Evolutionary conservation across 37 sponge, comb jelly and placozoan genomes (phyloP).

Genomic region (Corticium candelabrum): DNA sequence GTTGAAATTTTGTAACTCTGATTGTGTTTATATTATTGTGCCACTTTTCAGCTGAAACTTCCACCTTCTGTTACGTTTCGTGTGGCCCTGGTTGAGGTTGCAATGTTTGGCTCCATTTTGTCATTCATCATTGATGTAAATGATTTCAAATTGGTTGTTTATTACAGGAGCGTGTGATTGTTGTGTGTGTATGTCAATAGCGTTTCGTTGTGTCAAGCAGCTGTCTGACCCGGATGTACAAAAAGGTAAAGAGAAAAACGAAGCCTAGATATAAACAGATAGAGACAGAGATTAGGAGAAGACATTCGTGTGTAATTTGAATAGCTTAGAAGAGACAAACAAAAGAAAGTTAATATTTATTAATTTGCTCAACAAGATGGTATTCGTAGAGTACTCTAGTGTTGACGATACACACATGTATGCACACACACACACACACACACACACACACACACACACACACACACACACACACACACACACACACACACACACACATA

Average conservation of each 20-base stretch:
- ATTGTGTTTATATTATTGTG: neutral
- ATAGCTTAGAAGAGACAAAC: too few species aligned
- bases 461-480: slow-evolving; percentile 5
- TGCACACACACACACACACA: too few species aligned
- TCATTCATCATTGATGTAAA: neutral
- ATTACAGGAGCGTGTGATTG: too few species aligned
- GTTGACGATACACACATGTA: too few species aligned
- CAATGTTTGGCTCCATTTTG: slow-evolving; percentile 15
- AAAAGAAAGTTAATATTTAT: too few species aligned
- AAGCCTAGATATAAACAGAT: slow-evolving; percentile 49
- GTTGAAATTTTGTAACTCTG: neutral
- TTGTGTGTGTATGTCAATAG: neutral
- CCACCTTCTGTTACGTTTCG: slow-evolving; percentile 16
- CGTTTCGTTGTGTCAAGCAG: too few species aligned
- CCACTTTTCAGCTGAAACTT: slow-evolving; percentile 24
- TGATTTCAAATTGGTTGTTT: too few species aligned
- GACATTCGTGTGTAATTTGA: too few species aligned
- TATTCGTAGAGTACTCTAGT: too few species aligned
- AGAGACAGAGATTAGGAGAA: slow-evolving; percentile 8
- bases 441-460: slow-evolving; percentile 5
- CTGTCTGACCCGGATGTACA: slow-evolving; percentile 3
- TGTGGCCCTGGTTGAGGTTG: slow-evolving; percentile 26
- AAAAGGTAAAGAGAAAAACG: slow-evolving; percentile 38
- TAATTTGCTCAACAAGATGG: too few species aligned
- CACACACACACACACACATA: slow-evolving; percentile 5